Base-by-base conservation (phyloP, 2,113 vertebrate species). In the Pimephales promelas region DNA sequence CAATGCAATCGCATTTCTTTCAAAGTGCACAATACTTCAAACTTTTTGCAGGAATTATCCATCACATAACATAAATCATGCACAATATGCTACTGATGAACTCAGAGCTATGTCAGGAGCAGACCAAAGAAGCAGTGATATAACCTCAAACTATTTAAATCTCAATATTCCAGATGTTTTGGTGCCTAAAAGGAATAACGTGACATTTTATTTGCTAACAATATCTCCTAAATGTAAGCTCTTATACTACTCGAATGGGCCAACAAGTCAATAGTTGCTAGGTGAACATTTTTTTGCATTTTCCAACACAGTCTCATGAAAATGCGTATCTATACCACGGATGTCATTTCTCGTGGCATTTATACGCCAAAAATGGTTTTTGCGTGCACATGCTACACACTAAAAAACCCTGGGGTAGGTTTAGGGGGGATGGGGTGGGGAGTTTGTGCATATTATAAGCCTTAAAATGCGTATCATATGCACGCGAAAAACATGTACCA, bases 41-140 rank as follows among this genome's bases (percentile, higher is more conserved):
- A 57, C 52, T 82, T 78, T 74, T 84, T 49, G 85, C 28, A 52
- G 14, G 45, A 40, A 81, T 56, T 28, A 71, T 49, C 59, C 62
- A 47, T 43, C 22, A 24, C 22, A 4, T 59, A 57, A 45, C 82
- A 82, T 83, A 81, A 83, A 85, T 85, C 81, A 61, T 31, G 14
- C 59, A 66, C 36, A 28, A 88, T 79, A 74, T 64, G 56, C 74
- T 43, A 57, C 36, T 68, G 75, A 79, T 68, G 79, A 73, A 70
- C 54, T 59, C 26, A 54, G 31, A 49, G 16, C 24, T 64, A n/a
- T 62, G 22, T 73, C 56, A 73, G 57, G 8, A 85, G 56, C 71
- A 47, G 56, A n/a, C 40, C 18, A 77, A 77, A 59, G 34, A 2
- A 75, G 49, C 16, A 54, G 28, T 28, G 10, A 56, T n/a, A 49